phyloP scores from a whole-genome alignment of 2,888 invertebrate species.

The Neuroscelio doddi region DNA sequence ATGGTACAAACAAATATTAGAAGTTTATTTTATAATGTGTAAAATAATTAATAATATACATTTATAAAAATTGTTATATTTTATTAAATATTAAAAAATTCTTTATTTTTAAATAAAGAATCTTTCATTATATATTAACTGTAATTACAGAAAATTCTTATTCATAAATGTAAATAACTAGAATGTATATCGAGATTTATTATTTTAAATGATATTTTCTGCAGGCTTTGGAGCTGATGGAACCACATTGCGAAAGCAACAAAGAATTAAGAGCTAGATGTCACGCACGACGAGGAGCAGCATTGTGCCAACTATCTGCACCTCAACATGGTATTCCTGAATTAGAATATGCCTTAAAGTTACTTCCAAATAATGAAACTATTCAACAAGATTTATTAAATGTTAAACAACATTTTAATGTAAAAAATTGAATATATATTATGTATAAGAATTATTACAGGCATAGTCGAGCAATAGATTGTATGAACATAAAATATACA shows the following conservation, averaged over 20 bases:
- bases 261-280: constrained; percentile 81
- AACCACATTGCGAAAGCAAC: constrained; percentile 83
- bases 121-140: background rate
- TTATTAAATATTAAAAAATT: background rate
- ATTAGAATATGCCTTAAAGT: constrained; percentile 81
- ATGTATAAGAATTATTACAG: no score
- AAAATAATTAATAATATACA: no score
- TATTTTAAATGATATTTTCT: no score
- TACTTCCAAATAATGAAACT: constrained; percentile 64
- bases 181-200: constrained; percentile 1
- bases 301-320: constrained; percentile 81
- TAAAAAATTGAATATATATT: constrained; percentile 35
- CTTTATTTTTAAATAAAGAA: background rate
- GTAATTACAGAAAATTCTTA: background rate
- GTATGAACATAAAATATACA: no score
- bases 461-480: no score
- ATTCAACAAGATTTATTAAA: constrained; percentile 44
- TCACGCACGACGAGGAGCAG: constrained; percentile 83
- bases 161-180: background rate
- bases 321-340: constrained; percentile 82
- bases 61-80: background rate
- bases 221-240: constrained; percentile 82
- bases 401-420: constrained; percentile 36
- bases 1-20: no score
- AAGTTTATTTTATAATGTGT: no score